A percentile compares a stretch with the other conserved stretches of the same genome.
phyloP scores from a whole-genome alignment of 2,888 invertebrate genomes.

The Patella depressa region DNA sequence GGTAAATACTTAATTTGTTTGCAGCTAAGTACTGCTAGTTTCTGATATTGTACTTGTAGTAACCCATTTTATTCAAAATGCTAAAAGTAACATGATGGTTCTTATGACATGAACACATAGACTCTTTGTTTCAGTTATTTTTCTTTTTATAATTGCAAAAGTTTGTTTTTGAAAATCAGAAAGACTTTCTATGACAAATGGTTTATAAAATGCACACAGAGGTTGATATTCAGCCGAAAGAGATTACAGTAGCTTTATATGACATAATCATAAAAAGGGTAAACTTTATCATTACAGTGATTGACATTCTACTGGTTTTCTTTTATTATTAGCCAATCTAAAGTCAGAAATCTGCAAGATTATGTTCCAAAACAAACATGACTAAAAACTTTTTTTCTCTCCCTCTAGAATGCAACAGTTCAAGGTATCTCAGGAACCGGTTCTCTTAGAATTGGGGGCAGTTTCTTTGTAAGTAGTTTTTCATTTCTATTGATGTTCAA shows the following conservation, averaged over 20 bases:
- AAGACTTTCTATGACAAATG: too few species aligned
- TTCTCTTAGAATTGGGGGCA: slow-evolving; percentile 91
- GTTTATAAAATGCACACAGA: too few species aligned
- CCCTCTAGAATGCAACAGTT: slow-evolving; percentile 77
- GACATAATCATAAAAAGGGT: too few species aligned
- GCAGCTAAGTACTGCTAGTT: neutral
- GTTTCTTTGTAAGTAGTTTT: slow-evolving; percentile 79
- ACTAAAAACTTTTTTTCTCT: slow-evolving; percentile 18
- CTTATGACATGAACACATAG: neutral
- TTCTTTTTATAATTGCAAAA: neutral
- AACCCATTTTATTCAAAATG: neutral
- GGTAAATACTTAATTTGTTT: slow-evolving; percentile 74
- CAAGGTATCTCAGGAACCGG: slow-evolving; percentile 98
- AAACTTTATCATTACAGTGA: too few species aligned
- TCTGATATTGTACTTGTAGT: neutral
- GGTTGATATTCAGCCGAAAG: too few species aligned
- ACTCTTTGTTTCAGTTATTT: neutral
- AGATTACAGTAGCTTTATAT: too few species aligned
- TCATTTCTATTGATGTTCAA: too few species aligned
- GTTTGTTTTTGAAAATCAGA: neutral
- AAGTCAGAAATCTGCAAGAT: too few species aligned
- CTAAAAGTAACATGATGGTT: neutral
- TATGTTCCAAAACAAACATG: too few species aligned
- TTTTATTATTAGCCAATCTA: too few species aligned
- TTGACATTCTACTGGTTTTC: too few species aligned